Percentiles rank a stretch among this genome's conserved stretches.
Evolutionary conservation across 1,140 invertebrate genomes (phyloP).

Genomic region (Papilio polytes): DNA sequence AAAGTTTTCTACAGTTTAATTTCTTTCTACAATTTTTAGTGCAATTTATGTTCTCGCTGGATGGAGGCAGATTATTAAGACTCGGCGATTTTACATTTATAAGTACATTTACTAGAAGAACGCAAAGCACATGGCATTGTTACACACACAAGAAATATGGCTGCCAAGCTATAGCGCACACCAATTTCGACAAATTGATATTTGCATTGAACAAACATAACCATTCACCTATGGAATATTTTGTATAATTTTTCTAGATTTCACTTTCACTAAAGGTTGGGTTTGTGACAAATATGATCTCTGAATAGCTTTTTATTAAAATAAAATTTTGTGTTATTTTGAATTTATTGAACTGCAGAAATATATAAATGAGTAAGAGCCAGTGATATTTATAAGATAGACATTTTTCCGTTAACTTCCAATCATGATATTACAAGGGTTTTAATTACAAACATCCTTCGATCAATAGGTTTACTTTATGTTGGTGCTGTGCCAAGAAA

Average conservation of each 20-base stretch:
- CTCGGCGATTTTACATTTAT: slow-evolving; percentile 77
- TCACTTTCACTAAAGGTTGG: slow-evolving; percentile 42
- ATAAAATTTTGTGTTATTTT: no score
- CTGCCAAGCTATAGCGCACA: slow-evolving; percentile 70
- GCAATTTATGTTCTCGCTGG: slow-evolving; percentile 72
- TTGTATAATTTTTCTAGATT: slow-evolving; percentile 62
- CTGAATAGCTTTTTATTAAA: background rate
- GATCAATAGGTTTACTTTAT: background rate
- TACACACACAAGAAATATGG: slow-evolving; percentile 69
- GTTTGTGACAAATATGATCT: slow-evolving; percentile 51
- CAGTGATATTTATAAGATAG: no score
- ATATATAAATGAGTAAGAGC: no score
- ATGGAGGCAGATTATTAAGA: slow-evolving; percentile 70
- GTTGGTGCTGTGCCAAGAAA: background rate
- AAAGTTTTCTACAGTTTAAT: background rate
- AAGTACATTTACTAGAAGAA: slow-evolving; percentile 51
- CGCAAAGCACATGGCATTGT: slow-evolving; percentile 70
- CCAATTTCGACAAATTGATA: slow-evolving; percentile 60
- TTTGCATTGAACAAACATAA: slow-evolving; percentile 70
- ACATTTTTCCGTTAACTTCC: no score
- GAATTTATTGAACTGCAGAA: no score
- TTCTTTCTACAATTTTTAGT: slow-evolving; percentile 56
- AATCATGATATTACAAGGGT: background rate
- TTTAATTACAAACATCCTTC: background rate
- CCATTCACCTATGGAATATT: slow-evolving; percentile 76